These are phyloP conservation scores for Copsychus sechellarum DNA, from an alignment of 2,113 vertebrate genomes.

Conservation along the genomic window DNA sequence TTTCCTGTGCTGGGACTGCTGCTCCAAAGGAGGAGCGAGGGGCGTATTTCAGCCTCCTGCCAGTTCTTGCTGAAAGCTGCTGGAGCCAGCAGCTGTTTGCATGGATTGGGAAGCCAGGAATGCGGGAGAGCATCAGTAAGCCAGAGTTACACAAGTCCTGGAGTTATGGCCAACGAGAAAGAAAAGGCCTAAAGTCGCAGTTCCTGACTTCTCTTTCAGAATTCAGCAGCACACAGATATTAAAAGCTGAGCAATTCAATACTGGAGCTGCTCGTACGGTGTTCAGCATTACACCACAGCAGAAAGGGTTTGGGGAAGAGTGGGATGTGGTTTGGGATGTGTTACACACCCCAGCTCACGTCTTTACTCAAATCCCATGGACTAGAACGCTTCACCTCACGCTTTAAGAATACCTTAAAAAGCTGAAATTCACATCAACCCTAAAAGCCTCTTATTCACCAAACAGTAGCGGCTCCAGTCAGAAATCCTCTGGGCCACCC, in stretches of 20 bases:
- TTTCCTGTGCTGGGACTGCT: not conserved
- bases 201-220: not conserved
- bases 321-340: fast-evolving
- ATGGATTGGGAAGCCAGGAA: not conserved
- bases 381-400: not conserved
- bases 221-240: not conserved
- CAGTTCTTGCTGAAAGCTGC: not conserved
- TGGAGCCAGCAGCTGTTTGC: constrained; percentile 15
- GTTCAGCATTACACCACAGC: not conserved
- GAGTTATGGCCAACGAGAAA: not conserved
- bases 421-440: not conserved
- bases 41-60: not conserved
- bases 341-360: not conserved
- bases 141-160: not conserved
- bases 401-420: not conserved
- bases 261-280: not conserved
- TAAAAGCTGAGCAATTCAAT: not conserved
- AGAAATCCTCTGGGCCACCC: not conserved
- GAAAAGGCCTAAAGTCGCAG: not conserved
- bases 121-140: not conserved
- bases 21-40: not conserved
- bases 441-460: not conserved
- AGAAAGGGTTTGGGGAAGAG: not conserved
- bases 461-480: not conserved
- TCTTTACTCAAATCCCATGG: not conserved